Evolutionary conservation across 1,140 invertebrate genomes (phyloP).

Genomic region (Zaprionus lachaisei): DNA sequence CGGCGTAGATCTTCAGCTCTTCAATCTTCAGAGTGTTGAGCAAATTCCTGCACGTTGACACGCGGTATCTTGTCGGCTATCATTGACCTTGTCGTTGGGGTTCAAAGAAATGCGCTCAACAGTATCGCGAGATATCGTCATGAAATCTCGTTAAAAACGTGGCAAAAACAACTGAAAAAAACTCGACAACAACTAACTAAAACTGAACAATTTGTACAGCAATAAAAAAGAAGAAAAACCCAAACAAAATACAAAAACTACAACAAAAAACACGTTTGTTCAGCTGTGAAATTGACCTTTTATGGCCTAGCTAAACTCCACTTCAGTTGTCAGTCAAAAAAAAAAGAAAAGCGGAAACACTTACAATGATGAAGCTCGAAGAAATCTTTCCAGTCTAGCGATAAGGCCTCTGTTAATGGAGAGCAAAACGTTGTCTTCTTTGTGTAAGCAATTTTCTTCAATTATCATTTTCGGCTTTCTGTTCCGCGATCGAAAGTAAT

Average conservation of each 20-base stretch:
- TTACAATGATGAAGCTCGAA: constrained; percentile 49
- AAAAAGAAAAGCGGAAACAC: constrained; percentile 67
- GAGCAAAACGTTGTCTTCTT: constrained; percentile 19
- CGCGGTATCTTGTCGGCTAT: constrained; percentile 38
- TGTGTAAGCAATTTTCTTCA: constrained; percentile 23
- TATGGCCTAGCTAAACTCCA: constrained; percentile 55
- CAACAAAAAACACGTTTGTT: constrained; percentile 71
- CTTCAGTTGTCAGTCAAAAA: constrained; percentile 22
- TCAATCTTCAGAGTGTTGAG: constrained; percentile 14
- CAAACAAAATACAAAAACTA: constrained; percentile 24
- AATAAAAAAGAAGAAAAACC: not conserved
- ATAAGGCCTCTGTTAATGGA: constrained; percentile 37
- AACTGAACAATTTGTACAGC: constrained; percentile 43
- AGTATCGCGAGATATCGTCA: constrained; percentile 31
- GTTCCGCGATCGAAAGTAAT: constrained; percentile 24
- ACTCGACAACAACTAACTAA: constrained; percentile 31
- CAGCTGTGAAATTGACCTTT: constrained; percentile 80
- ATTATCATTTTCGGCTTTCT: constrained; percentile 4
- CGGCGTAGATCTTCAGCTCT: constrained; percentile 9
- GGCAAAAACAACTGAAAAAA: constrained; percentile 48
- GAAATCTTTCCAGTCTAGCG: constrained; percentile 20
- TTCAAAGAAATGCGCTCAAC: constrained; percentile 63
- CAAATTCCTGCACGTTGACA: constrained; percentile 54
- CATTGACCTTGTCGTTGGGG: constrained; percentile 66
- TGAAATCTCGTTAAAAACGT: constrained; percentile 63